Evolutionary conservation across 2,113 vertebrate species (phyloP), one percentile per base, ranked within the genome.

Genomic region (Genyomyrus donnyi): DNA sequence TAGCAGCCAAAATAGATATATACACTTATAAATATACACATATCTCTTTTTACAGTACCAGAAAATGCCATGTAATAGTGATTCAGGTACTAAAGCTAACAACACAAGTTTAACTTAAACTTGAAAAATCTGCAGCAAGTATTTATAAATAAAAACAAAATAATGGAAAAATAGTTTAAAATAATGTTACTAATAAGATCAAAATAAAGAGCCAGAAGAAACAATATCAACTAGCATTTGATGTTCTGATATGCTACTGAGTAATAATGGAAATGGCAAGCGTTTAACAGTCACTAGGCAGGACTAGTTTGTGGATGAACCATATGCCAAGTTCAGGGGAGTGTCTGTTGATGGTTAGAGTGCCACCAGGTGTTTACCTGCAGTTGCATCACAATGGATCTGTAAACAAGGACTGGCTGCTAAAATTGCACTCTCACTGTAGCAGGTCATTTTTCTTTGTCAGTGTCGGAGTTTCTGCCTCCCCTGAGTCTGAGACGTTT

Each of bases 381-480:
- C 95, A 96, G 95, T 94, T 95, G 95, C 95, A 94, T 94, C 94
- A 89, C 90, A 91, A 95, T 93, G 13, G 92, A 95, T 95, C 93
- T 96, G 96, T 96, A 96, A 96, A 96, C 96, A 95, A 94, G 95
- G 94, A 94, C 93, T 93, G 94, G 93, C 95, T 94, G 93, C 93
- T 1, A 96, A 95, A 77, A 95, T 95, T 88, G 95, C 93, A 70
- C 94, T 95, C 87, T 99, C 96, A 91, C 96, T 98, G 95, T 96
- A 97, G 89, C 95, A 97, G 90, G 96, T 99, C 96, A 94, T 94
- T 94, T 93, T 98, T 99, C 96, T 98, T 99, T 90, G 98, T 98
- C 5, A 97, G 97, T 0, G 98, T 98, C 4, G 97, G 97, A 6
- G 97, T 96, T 93, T 99, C 98, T 85, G 96, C 95, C 89, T 99